Percentiles rank a stretch among this genome's conserved stretches.
These are phyloP conservation scores for Protomyctophum bolini DNA, from an alignment of 2,113 vertebrate species.

Conservation along the genomic window DNA sequence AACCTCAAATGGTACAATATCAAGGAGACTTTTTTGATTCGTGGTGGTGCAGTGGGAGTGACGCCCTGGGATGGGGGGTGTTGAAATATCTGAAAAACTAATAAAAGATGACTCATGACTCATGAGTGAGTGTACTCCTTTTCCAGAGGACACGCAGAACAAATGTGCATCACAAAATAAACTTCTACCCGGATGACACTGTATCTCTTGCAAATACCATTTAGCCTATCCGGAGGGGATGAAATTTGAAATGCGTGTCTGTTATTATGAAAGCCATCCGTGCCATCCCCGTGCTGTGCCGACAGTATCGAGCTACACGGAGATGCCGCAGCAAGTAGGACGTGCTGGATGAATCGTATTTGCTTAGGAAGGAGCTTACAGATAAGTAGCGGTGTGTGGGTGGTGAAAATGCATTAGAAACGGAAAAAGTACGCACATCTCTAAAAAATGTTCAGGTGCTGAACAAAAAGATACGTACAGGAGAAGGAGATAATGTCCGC, in stretches of 20 bases:
- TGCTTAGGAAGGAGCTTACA: constrained; percentile 6
- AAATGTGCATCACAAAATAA: background rate
- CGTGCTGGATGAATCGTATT: constrained; percentile 10
- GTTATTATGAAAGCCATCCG: no score
- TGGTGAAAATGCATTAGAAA: background rate
- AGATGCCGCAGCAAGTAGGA: constrained; percentile 1
- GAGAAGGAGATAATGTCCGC: no score
- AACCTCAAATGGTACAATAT: no score
- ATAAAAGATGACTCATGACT: constrained; percentile 4
- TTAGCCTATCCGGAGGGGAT: constrained; percentile 5
- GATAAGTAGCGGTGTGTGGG: background rate
- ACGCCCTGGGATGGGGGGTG: no score
- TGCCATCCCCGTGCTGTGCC: background rate
- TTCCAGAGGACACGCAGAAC: background rate
- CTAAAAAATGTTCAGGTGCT: no score
- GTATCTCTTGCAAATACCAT: background rate
- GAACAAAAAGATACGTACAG: no score
- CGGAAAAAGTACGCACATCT: no score
- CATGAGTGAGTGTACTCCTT: constrained; percentile 7
- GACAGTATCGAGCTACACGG: background rate
- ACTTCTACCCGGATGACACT: no score
- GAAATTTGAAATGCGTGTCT: background rate
- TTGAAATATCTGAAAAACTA: background rate
- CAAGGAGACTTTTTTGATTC: no score
- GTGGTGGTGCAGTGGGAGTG: no score